Conservation (phyloP, 2,797 vertebrate genomes). For the Centropyge bicolor region DNA sequence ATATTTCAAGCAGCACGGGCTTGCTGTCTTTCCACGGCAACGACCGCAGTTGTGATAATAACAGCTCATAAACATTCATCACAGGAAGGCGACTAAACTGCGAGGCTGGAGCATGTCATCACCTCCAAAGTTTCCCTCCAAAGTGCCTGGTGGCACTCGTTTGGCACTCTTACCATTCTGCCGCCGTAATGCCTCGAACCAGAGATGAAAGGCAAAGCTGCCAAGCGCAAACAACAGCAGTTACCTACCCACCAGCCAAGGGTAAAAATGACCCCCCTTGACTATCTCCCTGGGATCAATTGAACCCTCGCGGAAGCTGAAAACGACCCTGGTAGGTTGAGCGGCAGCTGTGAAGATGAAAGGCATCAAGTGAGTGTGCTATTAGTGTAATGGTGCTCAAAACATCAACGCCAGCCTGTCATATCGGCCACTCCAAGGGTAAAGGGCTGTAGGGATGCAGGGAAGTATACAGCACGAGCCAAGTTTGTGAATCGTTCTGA, state of each 20-base stretch:
- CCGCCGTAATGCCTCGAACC: constrained; percentile 32
- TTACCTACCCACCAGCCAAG: constrained; percentile 39
- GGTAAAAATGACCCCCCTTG: constrained; percentile 51
- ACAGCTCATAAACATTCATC: constrained; percentile 60
- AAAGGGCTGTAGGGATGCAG: constrained; percentile 10
- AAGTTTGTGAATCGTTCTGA: constrained; percentile 1
- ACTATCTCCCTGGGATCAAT: constrained; percentile 65
- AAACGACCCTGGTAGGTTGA: constrained; percentile 69
- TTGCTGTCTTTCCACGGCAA: constrained; percentile 24
- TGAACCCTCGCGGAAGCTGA: constrained; percentile 66
- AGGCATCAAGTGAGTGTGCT: constrained; percentile 52
- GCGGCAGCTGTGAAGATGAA: constrained; percentile 74
- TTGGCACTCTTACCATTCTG: constrained; percentile 44
- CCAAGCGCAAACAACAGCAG: constrained; percentile 57
- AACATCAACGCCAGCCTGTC: constrained; percentile 51
- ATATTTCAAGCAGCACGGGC: constrained; percentile 52
- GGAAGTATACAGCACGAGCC: not conserved
- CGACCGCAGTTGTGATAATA: constrained; percentile 32
- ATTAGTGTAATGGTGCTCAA: constrained; percentile 67
- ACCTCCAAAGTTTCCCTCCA: constrained; percentile 47
- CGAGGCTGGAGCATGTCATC: constrained; percentile 49
- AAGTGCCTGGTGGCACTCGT: constrained; percentile 30
- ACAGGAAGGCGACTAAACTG: constrained; percentile 21
- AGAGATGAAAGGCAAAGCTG: constrained; percentile 51
- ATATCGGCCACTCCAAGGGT: constrained; percentile 39